Percentiles rank a stretch among this genome's conserved stretches.
Evolutionary conservation across 2,888 invertebrate species (phyloP).

Genomic region (Antheraea assamensis): DNA sequence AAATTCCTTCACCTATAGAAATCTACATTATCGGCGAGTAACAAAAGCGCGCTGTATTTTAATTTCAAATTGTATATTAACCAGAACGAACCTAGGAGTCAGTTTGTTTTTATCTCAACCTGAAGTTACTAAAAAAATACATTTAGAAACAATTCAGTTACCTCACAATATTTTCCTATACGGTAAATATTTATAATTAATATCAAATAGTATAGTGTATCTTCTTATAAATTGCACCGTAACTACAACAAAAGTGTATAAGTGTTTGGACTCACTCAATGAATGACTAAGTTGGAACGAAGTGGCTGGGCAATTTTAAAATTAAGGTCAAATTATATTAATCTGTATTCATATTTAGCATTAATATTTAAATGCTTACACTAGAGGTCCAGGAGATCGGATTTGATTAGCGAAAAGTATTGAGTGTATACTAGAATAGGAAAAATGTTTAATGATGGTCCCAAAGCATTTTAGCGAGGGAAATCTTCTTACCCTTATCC

Average conservation of each 20-base stretch:
- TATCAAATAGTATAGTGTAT: neutral
- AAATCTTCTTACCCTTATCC: too few species aligned
- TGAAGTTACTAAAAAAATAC: too few species aligned
- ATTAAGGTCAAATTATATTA: conserved; percentile 6
- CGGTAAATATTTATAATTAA: neutral
- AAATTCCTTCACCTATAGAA: too few species aligned
- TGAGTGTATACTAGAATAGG: neutral
- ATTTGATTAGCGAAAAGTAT: neutral
- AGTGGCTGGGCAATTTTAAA: conserved; percentile 10
- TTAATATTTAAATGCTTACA: neutral
- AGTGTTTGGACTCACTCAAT: conserved; percentile 38
- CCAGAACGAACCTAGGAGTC: too few species aligned
- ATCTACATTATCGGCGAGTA: too few species aligned
- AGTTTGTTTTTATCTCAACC: too few species aligned
- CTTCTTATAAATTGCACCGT: conserved; percentile 16
- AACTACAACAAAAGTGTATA: conserved; percentile 25
- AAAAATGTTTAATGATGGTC: neutral
- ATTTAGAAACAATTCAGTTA: neutral
- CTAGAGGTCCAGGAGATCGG: neutral
- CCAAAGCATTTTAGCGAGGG: neutral
- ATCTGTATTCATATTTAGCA: neutral
- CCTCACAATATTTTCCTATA: neutral
- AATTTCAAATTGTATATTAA: too few species aligned
- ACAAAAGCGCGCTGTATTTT: too few species aligned
- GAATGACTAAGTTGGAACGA: conserved; percentile 39